Conservation (phyloP, 2,888 invertebrate genomes). For the Monochamus alternatus region DNA sequence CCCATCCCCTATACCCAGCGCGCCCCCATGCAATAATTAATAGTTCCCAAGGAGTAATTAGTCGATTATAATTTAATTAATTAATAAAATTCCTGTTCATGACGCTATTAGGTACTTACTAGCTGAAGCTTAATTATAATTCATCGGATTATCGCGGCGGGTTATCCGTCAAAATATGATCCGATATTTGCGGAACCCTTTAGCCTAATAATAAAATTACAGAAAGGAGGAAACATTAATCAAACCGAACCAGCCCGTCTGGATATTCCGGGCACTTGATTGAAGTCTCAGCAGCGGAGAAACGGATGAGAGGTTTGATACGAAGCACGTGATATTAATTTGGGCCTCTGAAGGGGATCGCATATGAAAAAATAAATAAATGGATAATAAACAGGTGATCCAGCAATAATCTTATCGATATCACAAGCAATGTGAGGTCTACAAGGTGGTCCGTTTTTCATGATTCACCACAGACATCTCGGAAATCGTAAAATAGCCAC, state of each 20-base stretch:
- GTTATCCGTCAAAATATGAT: slow-evolving; percentile 41
- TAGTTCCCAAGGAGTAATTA: slow-evolving; percentile 34
- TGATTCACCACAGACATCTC: no score
- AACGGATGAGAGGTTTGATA: neutral
- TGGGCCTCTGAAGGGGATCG: neutral
- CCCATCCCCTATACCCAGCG: neutral
- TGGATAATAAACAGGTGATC: no score
- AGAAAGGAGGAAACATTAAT: slow-evolving; percentile 37
- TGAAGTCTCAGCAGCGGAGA: slow-evolving; percentile 17
- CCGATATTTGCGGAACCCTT: slow-evolving; percentile 37
- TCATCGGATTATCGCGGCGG: slow-evolving; percentile 35
- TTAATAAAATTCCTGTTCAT: slow-evolving; percentile 35
- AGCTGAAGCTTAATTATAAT: slow-evolving; percentile 23
- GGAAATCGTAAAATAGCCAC: no score
- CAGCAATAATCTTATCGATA: neutral
- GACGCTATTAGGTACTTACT: slow-evolving; percentile 35
- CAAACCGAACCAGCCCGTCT: slow-evolving; percentile 23
- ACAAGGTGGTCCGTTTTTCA: no score
- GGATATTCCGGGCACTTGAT: slow-evolving; percentile 32
- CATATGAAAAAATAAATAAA: neutral
- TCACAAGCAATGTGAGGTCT: no score
- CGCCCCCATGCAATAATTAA: slow-evolving; percentile 17
- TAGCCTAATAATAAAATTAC: slow-evolving; percentile 36
- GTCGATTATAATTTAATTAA: slow-evolving; percentile 39
- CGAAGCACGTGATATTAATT: neutral